A percentile compares a stretch with the other conserved stretches of the same genome.
phyloP scores from a whole-genome alignment of 2,888 invertebrate species.

The Synanthedon vespiformis region DNA sequence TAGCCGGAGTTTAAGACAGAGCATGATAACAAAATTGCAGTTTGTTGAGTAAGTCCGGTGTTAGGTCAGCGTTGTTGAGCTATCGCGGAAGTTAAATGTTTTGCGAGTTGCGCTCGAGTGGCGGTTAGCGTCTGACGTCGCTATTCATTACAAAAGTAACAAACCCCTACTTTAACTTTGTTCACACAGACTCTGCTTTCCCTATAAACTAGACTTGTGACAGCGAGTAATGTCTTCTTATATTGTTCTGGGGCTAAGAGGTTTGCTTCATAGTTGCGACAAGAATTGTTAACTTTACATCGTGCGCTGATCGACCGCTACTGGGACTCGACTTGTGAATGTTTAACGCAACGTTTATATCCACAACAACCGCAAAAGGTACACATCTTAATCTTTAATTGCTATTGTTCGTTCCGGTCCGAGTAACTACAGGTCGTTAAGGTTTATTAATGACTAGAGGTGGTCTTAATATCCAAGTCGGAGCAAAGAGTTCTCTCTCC shows the following conservation, averaged over 20 bases:
- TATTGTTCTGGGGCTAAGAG: conserved; percentile 69
- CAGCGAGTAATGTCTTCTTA: conserved; percentile 68
- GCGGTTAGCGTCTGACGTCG: conserved; percentile 56
- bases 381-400: conserved; percentile 7
- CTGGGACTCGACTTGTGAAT: conserved; percentile 24
- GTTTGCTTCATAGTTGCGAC: conserved; percentile 57
- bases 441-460: conserved; percentile 42
- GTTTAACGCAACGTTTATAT: conserved; percentile 18
- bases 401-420: conserved; percentile 14
- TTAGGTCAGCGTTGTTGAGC: conserved; percentile 38
- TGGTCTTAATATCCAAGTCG: conserved; percentile 38
- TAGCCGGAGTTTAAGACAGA: not conserved
- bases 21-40: conserved; percentile 20
- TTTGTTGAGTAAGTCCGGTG: conserved; percentile 24
- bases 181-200: conserved; percentile 60
- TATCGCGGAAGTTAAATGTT: conserved; percentile 37
- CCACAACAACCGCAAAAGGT: not conserved
- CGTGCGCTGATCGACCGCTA: conserved; percentile 40
- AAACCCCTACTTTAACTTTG: conserved; percentile 53
- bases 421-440: conserved; percentile 33
- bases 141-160: conserved; percentile 64
- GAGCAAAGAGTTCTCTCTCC: conserved; percentile 25
- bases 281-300: conserved; percentile 61
- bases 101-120: conserved; percentile 47
- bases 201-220: conserved; percentile 67